Percentiles rank a stretch among this genome's conserved stretches.
Evolutionary conservation across 2,888 invertebrate genomes (phyloP).

Genomic region (Cerastis leucographa): DNA sequence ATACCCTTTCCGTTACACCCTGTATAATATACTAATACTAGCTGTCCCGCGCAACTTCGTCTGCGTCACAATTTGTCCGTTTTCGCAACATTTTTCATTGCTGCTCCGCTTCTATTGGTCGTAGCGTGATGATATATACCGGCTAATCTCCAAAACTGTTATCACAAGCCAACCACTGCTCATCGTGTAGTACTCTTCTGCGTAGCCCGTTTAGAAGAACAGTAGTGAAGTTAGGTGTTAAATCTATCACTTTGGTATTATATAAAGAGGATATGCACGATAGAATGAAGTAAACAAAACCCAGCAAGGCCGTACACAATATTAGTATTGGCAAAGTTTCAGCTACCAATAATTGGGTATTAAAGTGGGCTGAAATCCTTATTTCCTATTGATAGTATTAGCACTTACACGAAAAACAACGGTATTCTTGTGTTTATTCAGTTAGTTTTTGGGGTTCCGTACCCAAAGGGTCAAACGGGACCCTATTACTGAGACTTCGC

Average conservation of each 20-base stretch:
- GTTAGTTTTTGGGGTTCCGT: no score
- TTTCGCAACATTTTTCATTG: no score
- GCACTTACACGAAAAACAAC: not conserved
- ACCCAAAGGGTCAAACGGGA: no score
- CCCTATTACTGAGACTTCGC: no score
- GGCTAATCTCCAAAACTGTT: no score
- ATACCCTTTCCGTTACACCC: no score
- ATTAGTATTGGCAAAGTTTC: constrained; percentile 62
- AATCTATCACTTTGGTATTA: not conserved
- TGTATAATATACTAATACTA: no score
- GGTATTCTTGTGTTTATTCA: not conserved
- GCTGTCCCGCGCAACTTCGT: no score
- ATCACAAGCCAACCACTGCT: not conserved
- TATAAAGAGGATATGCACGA: not conserved
- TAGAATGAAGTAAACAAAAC: constrained; percentile 30
- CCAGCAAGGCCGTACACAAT: constrained; percentile 22
- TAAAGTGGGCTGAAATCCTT: not conserved
- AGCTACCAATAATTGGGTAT: constrained; percentile 30
- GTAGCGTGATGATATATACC: no score
- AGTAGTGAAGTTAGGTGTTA: not conserved
- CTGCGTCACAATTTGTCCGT: no score
- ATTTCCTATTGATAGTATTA: not conserved
- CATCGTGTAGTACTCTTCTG: not conserved
- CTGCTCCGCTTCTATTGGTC: no score
- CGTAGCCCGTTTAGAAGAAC: not conserved